Percentiles rank a stretch among this genome's conserved stretches.
These are phyloP conservation scores for Orthonevra nobilis DNA, from an alignment of 2,888 invertebrate genomes.

Conservation along the genomic window DNA sequence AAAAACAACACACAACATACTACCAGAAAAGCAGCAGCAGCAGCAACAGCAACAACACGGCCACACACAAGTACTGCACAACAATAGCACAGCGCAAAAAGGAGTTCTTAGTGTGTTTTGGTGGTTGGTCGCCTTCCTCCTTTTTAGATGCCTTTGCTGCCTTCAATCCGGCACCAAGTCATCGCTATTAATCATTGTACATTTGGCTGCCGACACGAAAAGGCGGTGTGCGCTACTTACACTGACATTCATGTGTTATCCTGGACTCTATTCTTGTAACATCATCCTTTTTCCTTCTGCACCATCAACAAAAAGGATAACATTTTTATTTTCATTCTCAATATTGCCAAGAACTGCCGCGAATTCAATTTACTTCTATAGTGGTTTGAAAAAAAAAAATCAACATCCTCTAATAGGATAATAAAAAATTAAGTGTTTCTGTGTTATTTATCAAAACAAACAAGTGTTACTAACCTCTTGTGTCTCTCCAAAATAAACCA, in stretches of 20 bases:
- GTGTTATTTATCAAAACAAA: conserved; percentile 35
- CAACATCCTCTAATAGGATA: too few species aligned
- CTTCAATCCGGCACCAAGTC: conserved; percentile 70
- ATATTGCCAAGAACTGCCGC: conserved; percentile 9
- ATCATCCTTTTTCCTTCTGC: conserved; percentile 20
- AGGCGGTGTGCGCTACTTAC: conserved; percentile 75
- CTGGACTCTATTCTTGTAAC: conserved; percentile 34
- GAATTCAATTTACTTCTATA: conserved; percentile 23
- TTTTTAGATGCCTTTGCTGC: conserved; percentile 69
- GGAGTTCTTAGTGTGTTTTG: conserved; percentile 62
- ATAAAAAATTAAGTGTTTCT: conserved; percentile 18
- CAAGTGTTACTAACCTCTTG: not conserved
- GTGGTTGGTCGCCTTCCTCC: conserved; percentile 64
- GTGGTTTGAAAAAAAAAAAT: conserved; percentile 44
- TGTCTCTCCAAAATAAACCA: conserved; percentile 28
- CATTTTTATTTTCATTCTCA: not conserved
- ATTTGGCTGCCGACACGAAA: conserved; percentile 78
- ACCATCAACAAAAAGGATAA: conserved; percentile 33
- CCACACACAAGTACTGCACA: conserved; percentile 52
- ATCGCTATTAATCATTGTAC: conserved; percentile 79
- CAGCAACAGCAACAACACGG: conserved; percentile 32
- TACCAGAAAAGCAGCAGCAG: conserved; percentile 25
- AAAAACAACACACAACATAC: conserved; percentile 32
- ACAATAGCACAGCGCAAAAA: conserved; percentile 58
- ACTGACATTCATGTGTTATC: conserved; percentile 53